Evolutionary conservation across 1,140 invertebrate genomes (phyloP), one percentile per base, ranked within the genome.

Genomic region (Harlomillsia oculata): DNA sequence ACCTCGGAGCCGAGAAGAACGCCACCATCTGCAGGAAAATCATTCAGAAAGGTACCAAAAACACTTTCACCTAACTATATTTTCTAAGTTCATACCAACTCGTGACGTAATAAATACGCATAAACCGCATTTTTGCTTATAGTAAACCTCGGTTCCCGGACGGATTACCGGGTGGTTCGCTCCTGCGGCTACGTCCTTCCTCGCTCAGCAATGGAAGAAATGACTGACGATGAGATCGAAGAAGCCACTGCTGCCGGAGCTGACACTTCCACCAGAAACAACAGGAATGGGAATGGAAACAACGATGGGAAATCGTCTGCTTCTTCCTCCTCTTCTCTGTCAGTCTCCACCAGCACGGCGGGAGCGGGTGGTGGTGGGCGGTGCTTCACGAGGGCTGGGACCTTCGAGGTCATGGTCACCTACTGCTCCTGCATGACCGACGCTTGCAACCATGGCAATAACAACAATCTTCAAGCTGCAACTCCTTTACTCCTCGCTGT

Each of bases 381-480:
- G n/a, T 66, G 64, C 37, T 66, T 49, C 59, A 60, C 37, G 21
- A 40, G 83, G 59, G 76, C 77, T 0, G 85, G 85, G 9, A 86
- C 82, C 5, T 82, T 84, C 53, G 82, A 88, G 53, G 78, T 88
- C 1, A 76, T 80, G 41, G 78, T 82, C 37, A 72, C 72, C 3
- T 87, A 87, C 66, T 89, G 86, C 69, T 76, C 83, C 23, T 89
- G 86, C 67, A 80, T 79, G 56, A 76, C 76, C 8, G 80, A 84
- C 63, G 72, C 84, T 5, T 89, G 86, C 71, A 89, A 89, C 65
- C 67, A 70, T 21, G 77, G n/a, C 4, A 16, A 34, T 9, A n/a
- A n/a, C n/a, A n/a, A n/a, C n/a, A n/a, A n/a, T n/a, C n/a, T n/a
- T n/a, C n/a, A n/a, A n/a, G 5, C 21, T n/a, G 44, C 9, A 20